These are phyloP conservation scores for Micrasema longulum DNA, from an alignment of 1,140 invertebrate genomes.

Conservation along the genomic window DNA sequence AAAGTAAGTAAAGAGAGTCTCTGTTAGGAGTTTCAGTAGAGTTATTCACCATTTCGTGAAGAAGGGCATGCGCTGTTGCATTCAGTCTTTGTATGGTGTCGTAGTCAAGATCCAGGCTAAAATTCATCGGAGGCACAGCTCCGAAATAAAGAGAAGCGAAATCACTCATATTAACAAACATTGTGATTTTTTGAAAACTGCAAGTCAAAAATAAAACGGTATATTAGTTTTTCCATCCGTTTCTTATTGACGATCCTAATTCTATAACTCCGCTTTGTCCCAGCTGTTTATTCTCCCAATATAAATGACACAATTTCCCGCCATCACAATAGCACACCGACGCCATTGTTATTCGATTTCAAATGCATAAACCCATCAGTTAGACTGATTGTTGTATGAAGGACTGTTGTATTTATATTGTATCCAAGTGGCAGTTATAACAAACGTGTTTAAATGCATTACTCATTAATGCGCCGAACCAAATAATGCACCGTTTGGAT, in stretches of 20 bases:
- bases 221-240: too few relatives aligned
- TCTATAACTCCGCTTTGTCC: too few relatives aligned
- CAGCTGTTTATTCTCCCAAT: too few relatives aligned
- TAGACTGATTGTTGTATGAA: neutral
- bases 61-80: constrained; percentile 24
- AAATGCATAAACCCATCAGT: neutral
- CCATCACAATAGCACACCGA: too few relatives aligned
- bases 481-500: too few relatives aligned
- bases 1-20: constrained; percentile 69
- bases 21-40: constrained; percentile 56
- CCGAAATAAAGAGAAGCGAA: constrained; percentile 47
- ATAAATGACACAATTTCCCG: too few relatives aligned
- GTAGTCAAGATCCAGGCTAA: constrained; percentile 40
- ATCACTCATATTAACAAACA: constrained; percentile 39
- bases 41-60: constrained; percentile 55
- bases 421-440: too few relatives aligned
- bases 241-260: too few relatives aligned
- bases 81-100: constrained; percentile 38
- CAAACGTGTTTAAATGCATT: too few relatives aligned
- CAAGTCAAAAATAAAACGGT: too few relatives aligned
- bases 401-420: neutral
- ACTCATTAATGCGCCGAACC: too few relatives aligned
- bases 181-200: neutral
- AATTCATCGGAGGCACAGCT: constrained; percentile 26
- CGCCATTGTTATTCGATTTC: neutral